Percentiles rank a stretch among this genome's conserved stretches.
Evolutionary conservation across 2,888 invertebrate species (phyloP).

Genomic region (Lepas anatifera): DNA sequence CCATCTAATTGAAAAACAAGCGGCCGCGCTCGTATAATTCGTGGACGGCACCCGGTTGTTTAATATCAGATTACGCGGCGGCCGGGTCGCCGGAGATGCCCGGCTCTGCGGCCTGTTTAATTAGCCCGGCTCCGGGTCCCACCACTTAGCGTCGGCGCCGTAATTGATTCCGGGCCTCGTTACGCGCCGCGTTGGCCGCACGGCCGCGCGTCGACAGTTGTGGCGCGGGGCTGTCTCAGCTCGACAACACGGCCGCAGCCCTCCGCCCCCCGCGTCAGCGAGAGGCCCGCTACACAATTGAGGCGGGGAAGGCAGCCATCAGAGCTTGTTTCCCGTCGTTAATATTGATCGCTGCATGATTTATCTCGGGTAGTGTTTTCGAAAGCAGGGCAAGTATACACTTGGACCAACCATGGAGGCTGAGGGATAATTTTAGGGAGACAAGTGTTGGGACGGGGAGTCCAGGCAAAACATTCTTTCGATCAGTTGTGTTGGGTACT

Average conservation of each 20-base stretch:
- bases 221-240: too few species aligned
- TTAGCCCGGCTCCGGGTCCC: background rate
- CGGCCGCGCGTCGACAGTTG: background rate
- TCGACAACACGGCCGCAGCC: too few species aligned
- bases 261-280: background rate
- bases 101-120: background rate
- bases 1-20: constrained; percentile 9
- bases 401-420: too few species aligned
- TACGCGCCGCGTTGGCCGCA: background rate
- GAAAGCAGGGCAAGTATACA: too few species aligned
- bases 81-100: too few species aligned
- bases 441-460: too few species aligned
- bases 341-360: background rate
- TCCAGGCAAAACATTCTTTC: too few species aligned
- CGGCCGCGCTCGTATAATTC: background rate
- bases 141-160: background rate
- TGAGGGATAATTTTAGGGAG: too few species aligned
- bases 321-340: constrained; percentile 1
- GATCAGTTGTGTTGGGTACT: too few species aligned
- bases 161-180: background rate
- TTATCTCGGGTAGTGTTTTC: background rate
- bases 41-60: background rate
- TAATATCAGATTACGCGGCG: background rate
- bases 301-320: background rate
- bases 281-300: background rate